Evolutionary conservation across 2,113 vertebrate species (phyloP).

Genomic region (Danio rerio): GRCz12tu NC_133182.1:37178501-37179000

Average conservation of each 20-base stretch:
- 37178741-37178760: constrained; percentile 97
- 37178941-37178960: neutral
- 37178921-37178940: constrained; percentile 1
- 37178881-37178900: constrained; percentile 81
- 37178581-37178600: constrained; percentile 7
- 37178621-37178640: constrained; percentile 65
- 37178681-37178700: constrained; percentile 91
- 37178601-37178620: constrained; percentile 61
- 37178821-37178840: constrained; percentile 96
- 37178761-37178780: constrained; percentile 99
- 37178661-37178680: constrained; percentile 84
- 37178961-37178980: constrained; percentile 41
- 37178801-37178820: constrained; percentile 99
- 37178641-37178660: constrained; percentile 86
- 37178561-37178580: neutral
- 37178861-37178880: constrained; percentile 93
- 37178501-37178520: constrained; percentile 92
- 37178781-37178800: constrained; percentile 99
- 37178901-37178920: neutral
- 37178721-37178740: constrained; percentile 96
- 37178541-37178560: constrained; percentile 14
- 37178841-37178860: constrained; percentile 99
- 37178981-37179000: constrained; percentile 38
- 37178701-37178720: constrained; percentile 99
- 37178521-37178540: constrained; percentile 72